These are phyloP conservation scores for Muricea muricata DNA, from an alignment of 92 coral and sea anemone genomes.

Conservation along the genomic window DNA sequence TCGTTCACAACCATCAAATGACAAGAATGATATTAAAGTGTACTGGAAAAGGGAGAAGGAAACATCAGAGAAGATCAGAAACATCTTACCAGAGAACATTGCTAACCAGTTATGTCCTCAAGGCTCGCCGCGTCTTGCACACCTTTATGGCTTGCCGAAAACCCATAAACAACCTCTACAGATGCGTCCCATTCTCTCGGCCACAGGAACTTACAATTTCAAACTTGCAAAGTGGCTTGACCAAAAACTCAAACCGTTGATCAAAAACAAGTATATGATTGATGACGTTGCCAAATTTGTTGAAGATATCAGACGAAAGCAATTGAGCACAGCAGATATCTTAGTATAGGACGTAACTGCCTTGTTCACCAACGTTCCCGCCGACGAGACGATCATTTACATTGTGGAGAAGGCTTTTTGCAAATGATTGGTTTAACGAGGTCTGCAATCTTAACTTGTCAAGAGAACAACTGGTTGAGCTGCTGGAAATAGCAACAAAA, in stretches of 20 bases:
- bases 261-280: not conserved
- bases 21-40: no score
- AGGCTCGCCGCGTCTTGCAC: not conserved
- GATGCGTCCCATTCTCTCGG: not conserved
- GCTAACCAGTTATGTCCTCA: no score
- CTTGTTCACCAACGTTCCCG: slow-evolving; percentile 5
- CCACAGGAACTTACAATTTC: not conserved
- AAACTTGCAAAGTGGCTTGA: not conserved
- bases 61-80: not conserved
- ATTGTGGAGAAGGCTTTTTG: no score
- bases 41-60: no score
- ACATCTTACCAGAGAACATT: not conserved
- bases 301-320: not conserved
- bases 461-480: not conserved
- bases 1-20: no score
- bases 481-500: slow-evolving; percentile 14
- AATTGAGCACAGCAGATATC: not conserved
- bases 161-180: slow-evolving; percentile 1
- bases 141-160: slow-evolving; percentile 1
- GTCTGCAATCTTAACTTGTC: no score
- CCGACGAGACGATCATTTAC: no score
- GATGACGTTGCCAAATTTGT: not conserved
- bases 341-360: not conserved
- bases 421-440: no score
- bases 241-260: not conserved